These are phyloP conservation scores for Acanthisitta chloris DNA, from an alignment of 2,113 vertebrate species.

Conservation along the genomic window DNA sequence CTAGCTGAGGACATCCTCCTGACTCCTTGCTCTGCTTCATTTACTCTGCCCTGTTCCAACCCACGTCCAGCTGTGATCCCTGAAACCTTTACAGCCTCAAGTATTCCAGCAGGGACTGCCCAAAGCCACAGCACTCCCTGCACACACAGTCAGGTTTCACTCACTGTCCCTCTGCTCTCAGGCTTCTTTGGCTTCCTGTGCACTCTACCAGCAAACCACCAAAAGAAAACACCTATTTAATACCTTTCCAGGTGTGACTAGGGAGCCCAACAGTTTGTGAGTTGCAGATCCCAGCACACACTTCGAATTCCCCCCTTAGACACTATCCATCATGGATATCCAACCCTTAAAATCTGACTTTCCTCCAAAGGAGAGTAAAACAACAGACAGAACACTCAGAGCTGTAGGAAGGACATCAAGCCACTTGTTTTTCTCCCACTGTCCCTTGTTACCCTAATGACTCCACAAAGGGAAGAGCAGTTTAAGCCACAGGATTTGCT, in stretches of 20 bases:
- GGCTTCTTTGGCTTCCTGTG: neutral
- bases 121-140: neutral
- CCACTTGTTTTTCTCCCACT: neutral
- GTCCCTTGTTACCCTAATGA: neutral
- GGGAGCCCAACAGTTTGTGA: neutral
- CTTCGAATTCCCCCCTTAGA: neutral
- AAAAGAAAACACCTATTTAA: neutral
- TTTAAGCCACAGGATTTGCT: neutral
- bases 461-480: neutral
- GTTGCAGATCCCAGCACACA: neutral
- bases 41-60: neutral
- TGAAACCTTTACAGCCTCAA: neutral
- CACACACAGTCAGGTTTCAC: rapidly evolving
- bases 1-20: neutral
- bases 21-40: neutral
- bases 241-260: neutral
- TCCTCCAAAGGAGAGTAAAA: neutral
- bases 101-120: neutral
- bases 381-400: neutral
- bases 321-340: neutral
- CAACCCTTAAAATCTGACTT: neutral
- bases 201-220: neutral
- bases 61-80: rapidly evolving
- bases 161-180: rapidly evolving
- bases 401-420: neutral